phyloP scores from a whole-genome alignment of 2,888 invertebrate genomes.

The Eudasyphora cyanicolor region DNA sequence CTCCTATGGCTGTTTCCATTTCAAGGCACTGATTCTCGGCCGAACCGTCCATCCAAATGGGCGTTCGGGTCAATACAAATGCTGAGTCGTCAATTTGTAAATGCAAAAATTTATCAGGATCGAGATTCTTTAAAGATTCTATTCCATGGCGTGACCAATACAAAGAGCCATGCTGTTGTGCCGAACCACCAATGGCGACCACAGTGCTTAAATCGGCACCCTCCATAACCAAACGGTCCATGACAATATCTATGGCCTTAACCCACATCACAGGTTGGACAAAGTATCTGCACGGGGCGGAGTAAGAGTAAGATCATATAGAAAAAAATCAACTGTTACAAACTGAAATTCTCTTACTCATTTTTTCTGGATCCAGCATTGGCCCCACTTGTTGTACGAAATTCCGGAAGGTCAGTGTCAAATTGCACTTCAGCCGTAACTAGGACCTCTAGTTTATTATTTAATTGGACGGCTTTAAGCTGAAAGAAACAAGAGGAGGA shows the following conservation, averaged over 20 bases:
- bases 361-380: conserved; percentile 80
- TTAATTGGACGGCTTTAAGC: conserved; percentile 94
- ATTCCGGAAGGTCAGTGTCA: conserved; percentile 96
- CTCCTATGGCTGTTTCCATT: conserved; percentile 91
- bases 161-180: conserved; percentile 98
- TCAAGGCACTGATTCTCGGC: conserved; percentile 80
- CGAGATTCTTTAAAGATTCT: conserved; percentile 83
- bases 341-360: conserved; percentile 72
- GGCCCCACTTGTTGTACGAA: conserved; percentile 84
- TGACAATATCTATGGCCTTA: conserved; percentile 94
- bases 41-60: conserved; percentile 97
- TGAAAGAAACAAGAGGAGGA: conserved; percentile 80
- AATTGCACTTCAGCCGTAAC: conserved; percentile 93
- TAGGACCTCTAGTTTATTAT: conserved; percentile 86
- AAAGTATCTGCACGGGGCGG: conserved; percentile 83
- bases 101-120: conserved; percentile 89
- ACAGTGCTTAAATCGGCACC: conserved; percentile 92
- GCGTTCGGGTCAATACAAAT: conserved; percentile 90
- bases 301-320: no score
- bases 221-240: conserved; percentile 90
- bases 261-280: conserved; percentile 97
- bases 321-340: neutral
- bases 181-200: conserved; percentile 93
- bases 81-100: conserved; percentile 88
- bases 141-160: conserved; percentile 93